Conservation (phyloP, 2,113 vertebrate species). For the Toxostoma redivivum region DNA sequence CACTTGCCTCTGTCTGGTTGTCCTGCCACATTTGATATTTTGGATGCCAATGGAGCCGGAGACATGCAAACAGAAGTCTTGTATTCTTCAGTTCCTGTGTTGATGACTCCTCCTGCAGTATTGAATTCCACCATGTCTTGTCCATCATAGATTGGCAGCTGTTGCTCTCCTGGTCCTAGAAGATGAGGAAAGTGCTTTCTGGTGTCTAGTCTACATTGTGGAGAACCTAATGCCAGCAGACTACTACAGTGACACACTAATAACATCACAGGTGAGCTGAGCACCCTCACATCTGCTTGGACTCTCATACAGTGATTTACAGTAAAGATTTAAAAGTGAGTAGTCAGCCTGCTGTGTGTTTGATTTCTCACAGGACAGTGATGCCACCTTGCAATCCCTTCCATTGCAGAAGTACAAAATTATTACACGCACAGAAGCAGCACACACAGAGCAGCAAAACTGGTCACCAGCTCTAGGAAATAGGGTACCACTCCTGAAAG, state of each 20-base stretch:
- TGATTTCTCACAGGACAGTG: neutral
- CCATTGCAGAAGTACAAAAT: neutral
- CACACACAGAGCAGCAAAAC: neutral
- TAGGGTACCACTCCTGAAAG: neutral
- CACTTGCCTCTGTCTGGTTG: neutral
- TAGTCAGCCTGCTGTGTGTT: neutral
- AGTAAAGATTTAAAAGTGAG: neutral
- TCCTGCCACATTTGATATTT: neutral
- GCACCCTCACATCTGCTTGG: neutral
- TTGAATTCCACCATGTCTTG: neutral
- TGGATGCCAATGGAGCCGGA: neutral
- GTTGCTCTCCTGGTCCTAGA: constrained; percentile 86
- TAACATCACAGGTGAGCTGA: constrained; percentile 86
- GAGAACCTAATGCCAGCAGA: constrained; percentile 89
- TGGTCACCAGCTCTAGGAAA: neutral
- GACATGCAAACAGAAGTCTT: neutral
- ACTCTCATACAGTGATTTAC: neutral
- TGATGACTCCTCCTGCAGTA: neutral
- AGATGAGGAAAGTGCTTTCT: constrained; percentile 91
- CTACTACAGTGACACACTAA: constrained; percentile 89
- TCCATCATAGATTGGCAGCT: constrained; percentile 82
- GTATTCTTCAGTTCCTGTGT: neutral
- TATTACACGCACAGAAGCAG: neutral
- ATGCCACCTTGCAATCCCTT: neutral
- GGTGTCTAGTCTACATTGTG: constrained; percentile 90